These are phyloP conservation scores for Myopa tessellatipennis DNA, from an alignment of 2,888 invertebrate genomes.

Conservation along the genomic window DNA sequence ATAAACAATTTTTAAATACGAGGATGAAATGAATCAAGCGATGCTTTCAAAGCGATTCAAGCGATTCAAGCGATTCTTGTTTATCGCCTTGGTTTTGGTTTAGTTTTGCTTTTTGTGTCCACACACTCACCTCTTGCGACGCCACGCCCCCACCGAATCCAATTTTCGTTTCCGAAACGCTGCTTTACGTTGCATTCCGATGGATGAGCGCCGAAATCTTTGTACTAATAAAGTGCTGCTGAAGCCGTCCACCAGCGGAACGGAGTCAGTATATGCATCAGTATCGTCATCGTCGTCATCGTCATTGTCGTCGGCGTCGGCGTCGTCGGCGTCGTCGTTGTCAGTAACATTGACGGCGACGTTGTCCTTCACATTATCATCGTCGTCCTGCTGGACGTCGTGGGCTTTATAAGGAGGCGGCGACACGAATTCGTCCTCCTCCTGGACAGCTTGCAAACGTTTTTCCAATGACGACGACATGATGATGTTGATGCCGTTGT, in stretches of 20 bases:
- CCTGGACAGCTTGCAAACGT: not conserved
- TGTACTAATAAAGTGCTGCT: constrained; percentile 46
- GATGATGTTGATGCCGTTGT: constrained; percentile 18
- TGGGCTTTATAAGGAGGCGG: not conserved
- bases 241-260: constrained; percentile 16
- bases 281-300: constrained; percentile 23
- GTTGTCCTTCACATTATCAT: constrained; percentile 41
- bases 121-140: constrained; percentile 62
- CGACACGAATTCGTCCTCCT: not conserved
- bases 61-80: no score
- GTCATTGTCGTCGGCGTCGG: constrained; percentile 32
- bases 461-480: constrained; percentile 5
- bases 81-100: no score
- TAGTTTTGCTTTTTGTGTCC: not conserved
- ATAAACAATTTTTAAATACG: no score
- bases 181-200: constrained; percentile 64
- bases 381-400: constrained; percentile 30
- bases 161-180: constrained; percentile 66
- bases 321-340: constrained; percentile 14
- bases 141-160: constrained; percentile 62
- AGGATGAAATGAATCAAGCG: no score
- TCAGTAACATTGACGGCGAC: constrained; percentile 30
- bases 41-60: no score
- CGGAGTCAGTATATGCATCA: constrained; percentile 41
- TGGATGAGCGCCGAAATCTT: constrained; percentile 61